Percentiles rank a stretch among this genome's conserved stretches.
These are phyloP conservation scores for Dinomys branickii DNA, from an alignment of 2,113 vertebrate genomes.

Conservation along the genomic window DNA sequence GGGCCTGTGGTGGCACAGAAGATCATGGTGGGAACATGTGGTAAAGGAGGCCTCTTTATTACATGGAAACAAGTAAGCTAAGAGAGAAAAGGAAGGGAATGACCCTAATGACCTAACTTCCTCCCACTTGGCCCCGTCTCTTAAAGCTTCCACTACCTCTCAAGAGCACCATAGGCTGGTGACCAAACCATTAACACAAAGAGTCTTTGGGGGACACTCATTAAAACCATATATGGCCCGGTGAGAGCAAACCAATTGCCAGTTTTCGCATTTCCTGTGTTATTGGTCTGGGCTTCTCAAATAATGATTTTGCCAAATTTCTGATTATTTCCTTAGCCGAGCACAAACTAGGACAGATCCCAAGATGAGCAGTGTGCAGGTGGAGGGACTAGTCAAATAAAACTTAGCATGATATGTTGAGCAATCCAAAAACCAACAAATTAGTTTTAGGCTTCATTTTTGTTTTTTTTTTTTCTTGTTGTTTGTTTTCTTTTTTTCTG, in stretches of 20 bases:
- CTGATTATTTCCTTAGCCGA: slow-evolving; percentile 31
- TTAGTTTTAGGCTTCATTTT: neutral
- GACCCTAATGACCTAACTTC: neutral
- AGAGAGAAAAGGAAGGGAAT: neutral
- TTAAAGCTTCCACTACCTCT: neutral
- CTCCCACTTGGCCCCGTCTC: neutral
- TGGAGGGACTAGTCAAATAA: neutral
- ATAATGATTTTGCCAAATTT: neutral
- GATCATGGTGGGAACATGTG: neutral
- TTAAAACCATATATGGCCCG: neutral
- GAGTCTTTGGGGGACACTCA: neutral
- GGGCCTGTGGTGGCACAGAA: neutral
- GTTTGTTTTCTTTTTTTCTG: neutral
- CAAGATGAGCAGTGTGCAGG: neutral
- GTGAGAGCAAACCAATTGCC: neutral
- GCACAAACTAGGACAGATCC: slow-evolving; percentile 38
- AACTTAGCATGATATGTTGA: neutral
- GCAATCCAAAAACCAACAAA: neutral
- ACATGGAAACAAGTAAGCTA: neutral
- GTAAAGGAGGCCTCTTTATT: neutral
- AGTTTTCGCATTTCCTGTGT: slow-evolving; percentile 46
- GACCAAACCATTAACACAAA: neutral
- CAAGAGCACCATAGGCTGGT: neutral
- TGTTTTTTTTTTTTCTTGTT: neutral
- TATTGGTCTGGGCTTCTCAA: neutral